Conservation (phyloP, 2,113 vertebrate genomes). For the Eptesicus fuscus region DNA sequence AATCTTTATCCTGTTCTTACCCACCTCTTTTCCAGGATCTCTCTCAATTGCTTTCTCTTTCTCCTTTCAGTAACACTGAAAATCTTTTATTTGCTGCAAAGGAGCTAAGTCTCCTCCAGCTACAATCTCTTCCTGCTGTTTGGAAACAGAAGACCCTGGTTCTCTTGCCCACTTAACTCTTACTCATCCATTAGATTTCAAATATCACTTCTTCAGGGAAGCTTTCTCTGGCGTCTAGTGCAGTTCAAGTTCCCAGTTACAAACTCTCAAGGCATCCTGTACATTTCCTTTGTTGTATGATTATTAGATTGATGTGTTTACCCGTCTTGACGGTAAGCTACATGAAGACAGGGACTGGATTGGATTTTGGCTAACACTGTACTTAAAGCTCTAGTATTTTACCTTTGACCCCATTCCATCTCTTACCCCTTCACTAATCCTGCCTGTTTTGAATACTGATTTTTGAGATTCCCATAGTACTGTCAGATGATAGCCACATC, state of each 20-base stretch:
- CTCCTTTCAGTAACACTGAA: neutral
- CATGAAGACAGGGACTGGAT: neutral
- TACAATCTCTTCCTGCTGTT: neutral
- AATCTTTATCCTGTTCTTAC: neutral
- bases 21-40: neutral
- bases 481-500: neutral
- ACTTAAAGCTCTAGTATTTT: neutral
- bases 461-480: neutral
- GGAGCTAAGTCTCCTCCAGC: neutral
- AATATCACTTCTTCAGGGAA: neutral
- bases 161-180: neutral
- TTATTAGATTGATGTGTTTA: neutral
- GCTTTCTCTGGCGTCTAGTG: neutral
- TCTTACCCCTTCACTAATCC: neutral
- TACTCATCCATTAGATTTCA: neutral
- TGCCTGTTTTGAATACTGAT: neutral
- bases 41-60: neutral
- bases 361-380: neutral
- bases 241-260: neutral
- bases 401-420: neutral
- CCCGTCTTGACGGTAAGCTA: neutral
- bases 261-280: neutral
- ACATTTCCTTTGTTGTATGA: neutral
- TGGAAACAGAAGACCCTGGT: neutral
- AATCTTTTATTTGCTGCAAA: neutral